These are phyloP conservation scores for Ips typographus DNA, from an alignment of 1,140 invertebrate species.

Conservation along the genomic window DNA sequence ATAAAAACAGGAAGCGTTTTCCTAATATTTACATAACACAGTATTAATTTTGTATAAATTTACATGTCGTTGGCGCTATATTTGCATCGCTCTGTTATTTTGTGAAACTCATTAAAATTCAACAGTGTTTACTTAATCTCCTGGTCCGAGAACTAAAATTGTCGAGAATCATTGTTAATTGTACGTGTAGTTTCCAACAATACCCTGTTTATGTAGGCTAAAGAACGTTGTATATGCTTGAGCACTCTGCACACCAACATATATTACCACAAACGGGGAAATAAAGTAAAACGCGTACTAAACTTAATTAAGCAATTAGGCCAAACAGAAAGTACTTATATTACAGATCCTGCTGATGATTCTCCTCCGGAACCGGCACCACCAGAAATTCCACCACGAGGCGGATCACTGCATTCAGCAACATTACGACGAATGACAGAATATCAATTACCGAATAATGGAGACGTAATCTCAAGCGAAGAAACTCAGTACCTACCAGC, in stretches of 20 bases:
- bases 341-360: constrained; percentile 55
- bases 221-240: too few relatives aligned
- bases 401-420: constrained; percentile 65
- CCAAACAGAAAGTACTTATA: too few relatives aligned
- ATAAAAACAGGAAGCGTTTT: constrained; percentile 18
- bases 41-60: constrained; percentile 44
- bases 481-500: constrained; percentile 45
- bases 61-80: constrained; percentile 37
- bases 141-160: constrained; percentile 28
- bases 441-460: constrained; percentile 42
- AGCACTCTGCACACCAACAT: background rate
- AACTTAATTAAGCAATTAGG: too few relatives aligned
- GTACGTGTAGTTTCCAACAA: constrained; percentile 25
- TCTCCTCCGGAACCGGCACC: constrained; percentile 73
- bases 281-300: too few relatives aligned
- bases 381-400: constrained; percentile 70
- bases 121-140: constrained; percentile 37
- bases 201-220: background rate
- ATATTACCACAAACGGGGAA: too few relatives aligned
- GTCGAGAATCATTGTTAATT: constrained; percentile 25
- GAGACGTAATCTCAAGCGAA: constrained; percentile 37
- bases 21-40: constrained; percentile 31
- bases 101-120: constrained; percentile 39
- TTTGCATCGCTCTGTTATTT: constrained; percentile 41
- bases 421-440: constrained; percentile 47